Base-by-base conservation (phyloP, 2,113 vertebrate genomes). In the Stegastes partitus region DNA sequence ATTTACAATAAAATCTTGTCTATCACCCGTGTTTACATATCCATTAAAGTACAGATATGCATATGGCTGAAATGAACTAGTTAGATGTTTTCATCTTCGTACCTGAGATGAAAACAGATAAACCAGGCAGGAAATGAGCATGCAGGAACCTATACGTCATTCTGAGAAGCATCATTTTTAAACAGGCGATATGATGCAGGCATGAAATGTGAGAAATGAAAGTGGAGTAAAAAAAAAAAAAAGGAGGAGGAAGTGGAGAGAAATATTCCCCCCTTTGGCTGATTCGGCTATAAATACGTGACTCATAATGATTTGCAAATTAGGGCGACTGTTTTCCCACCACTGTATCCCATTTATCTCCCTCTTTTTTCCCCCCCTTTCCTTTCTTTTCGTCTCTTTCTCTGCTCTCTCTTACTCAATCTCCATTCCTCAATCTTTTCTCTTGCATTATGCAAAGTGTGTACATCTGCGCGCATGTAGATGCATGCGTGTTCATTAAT, bases 241-340 rank as follows among this genome's bases (percentile, higher is more conserved):
- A 23, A 54, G 39, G 26, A 61, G 49, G 75, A 31, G 51, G 51
- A 78, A 57, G 16, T 66, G 54, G 25, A 57, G 62, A 77, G 64
- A 74, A 74, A 77, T 64, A 78, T 65, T 81, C 68, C 71, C 74
- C 86, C 90, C 85, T 81, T 81, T 75, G 92, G 91, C 88, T 90
- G 79, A 87, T 84, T 86, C 50, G 55, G 84, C 78, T 90, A 87
- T 90, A 92, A 91, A 93, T 91, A 88, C 86, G 79, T 92, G 86
- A 86, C 81, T 93, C 87, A 87, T 82, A 82, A 86, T 83, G 83
- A 94, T 92, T 94, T 93, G 92, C 91, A 94, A 91, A 93, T 92
- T 83, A 92, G 77, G 74, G 45, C 65, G 55, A 55, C 53, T 83
- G 75, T 81, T 73, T 88, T 81, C 62, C 51, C 61, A 74, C n/a